Evolutionary conservation across 2,888 invertebrate species (phyloP), one percentile per base, ranked within the genome.

Genomic region (Tachina lurida): DNA sequence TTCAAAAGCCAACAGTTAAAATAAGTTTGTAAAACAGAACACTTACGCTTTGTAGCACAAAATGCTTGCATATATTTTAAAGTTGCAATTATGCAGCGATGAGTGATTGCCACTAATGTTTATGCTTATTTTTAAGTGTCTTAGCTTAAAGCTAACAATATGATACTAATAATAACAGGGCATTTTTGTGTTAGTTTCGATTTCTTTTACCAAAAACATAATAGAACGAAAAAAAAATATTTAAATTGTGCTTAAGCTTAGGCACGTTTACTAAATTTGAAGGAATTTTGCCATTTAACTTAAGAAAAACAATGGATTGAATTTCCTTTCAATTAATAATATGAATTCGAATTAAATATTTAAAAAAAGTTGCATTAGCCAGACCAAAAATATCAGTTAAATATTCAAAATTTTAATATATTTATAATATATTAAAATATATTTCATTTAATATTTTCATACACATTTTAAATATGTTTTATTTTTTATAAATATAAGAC

Each of bases 221-320:
- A 56, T 8, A 56, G 4, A 56, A 56, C 4, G 31, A 54, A 19
- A 54, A 22, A 17, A 58, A 58, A n/a, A 10, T 1, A 70, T 4
- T n/a, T 39, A 84, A 65, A 74, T 71, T 82, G 82, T 85, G 85
- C 82, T 85, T 71, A 78, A 74, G 60, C 60, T 13, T 41, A 75
- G 79, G 79, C 85, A 78, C 79, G 85, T 82, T 49, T 73, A 5
- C 7, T 31, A 31, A 39, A 77, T 79, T 86, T 76, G n/a, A 60
- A 79, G 79, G 75, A 83, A 77, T 74, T 76, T 54, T 49, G 31
- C 70, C 63, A 49, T 79, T 76, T 65, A 79, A 54, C 47, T 43
- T 31, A 31, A 31, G 31, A 31, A 86, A 76, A 60, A 75, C 79
- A 80, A 83, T 79, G 79, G 83, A 71, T 79, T 56, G 3, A 22